A percentile compares a stretch with the other conserved stretches of the same genome.
These are phyloP conservation scores for Calosoma granatense DNA, from an alignment of 1,140 invertebrate species.

Conservation along the genomic window DNA sequence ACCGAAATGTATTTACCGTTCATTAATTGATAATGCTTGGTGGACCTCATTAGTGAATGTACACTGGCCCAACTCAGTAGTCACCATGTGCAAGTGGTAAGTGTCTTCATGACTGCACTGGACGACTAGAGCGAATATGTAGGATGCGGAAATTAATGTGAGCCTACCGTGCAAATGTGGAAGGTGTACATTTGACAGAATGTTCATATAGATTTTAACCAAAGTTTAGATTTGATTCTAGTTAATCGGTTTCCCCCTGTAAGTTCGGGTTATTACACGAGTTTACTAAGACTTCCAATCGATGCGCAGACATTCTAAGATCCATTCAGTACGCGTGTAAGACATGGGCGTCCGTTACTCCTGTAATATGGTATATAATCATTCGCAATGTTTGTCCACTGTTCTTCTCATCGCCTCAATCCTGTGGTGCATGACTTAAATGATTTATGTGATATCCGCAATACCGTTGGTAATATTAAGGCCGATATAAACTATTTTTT, in stretches of 20 bases:
- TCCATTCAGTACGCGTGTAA: too few relatives aligned
- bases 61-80: background rate
- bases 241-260: background rate
- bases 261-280: background rate
- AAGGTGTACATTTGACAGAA: background rate
- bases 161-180: background rate
- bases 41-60: background rate
- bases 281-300: too few relatives aligned
- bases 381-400: too few relatives aligned
- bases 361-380: too few relatives aligned
- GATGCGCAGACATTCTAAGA: too few relatives aligned
- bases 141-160: background rate
- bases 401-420: too few relatives aligned
- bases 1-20: background rate
- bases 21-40: background rate
- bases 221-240: background rate
- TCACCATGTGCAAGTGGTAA: background rate
- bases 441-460: too few relatives aligned
- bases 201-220: background rate
- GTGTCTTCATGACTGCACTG: background rate
- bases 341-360: too few relatives aligned
- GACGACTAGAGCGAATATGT: background rate
- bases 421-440: too few relatives aligned
- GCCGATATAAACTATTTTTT: too few relatives aligned
- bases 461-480: too few relatives aligned